Percentiles rank a stretch among this genome's conserved stretches.
These are phyloP conservation scores for Ptiloglossa arizonensis DNA, from an alignment of 1,140 invertebrate species.

Conservation along the genomic window DNA sequence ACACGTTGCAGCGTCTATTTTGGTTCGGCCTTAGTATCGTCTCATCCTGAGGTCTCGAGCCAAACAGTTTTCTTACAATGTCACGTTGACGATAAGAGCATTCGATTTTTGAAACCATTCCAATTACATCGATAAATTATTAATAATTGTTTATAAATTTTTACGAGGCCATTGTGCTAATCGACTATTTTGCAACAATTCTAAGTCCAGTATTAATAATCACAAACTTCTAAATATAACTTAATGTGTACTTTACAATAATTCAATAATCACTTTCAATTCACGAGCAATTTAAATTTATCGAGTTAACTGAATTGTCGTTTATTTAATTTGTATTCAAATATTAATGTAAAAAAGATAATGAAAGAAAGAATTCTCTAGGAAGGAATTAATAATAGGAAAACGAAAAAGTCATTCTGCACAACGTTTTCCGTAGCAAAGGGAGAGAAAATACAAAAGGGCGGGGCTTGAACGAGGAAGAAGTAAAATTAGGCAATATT, in stretches of 20 bases:
- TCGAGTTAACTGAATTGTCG: too few relatives aligned
- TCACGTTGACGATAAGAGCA: slow-evolving; percentile 4
- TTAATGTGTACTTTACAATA: too few relatives aligned
- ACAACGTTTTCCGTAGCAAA: too few relatives aligned
- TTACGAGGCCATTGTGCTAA: background rate
- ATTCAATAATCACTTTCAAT: too few relatives aligned
- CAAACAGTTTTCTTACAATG: slow-evolving; percentile 29
- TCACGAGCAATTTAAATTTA: too few relatives aligned
- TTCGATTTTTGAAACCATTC: slow-evolving; percentile 22
- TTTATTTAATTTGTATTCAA: too few relatives aligned
- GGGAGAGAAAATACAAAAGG: background rate
- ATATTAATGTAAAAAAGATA: too few relatives aligned
- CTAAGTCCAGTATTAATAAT: background rate
- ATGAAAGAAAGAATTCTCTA: too few relatives aligned
- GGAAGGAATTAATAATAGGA: too few relatives aligned
- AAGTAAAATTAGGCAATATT: background rate
- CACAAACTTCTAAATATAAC: background rate
- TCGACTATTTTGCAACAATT: background rate
- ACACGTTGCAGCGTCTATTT: slow-evolving; percentile 40
- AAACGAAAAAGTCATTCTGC: too few relatives aligned
- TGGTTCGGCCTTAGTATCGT: slow-evolving; percentile 17
- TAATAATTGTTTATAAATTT: slow-evolving; percentile 29
- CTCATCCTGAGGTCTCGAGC: slow-evolving; percentile 23
- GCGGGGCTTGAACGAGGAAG: background rate
- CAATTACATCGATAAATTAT: slow-evolving; percentile 27